Conservation (phyloP, 2,113 vertebrate species). For the Cyanistes caeruleus region DNA sequence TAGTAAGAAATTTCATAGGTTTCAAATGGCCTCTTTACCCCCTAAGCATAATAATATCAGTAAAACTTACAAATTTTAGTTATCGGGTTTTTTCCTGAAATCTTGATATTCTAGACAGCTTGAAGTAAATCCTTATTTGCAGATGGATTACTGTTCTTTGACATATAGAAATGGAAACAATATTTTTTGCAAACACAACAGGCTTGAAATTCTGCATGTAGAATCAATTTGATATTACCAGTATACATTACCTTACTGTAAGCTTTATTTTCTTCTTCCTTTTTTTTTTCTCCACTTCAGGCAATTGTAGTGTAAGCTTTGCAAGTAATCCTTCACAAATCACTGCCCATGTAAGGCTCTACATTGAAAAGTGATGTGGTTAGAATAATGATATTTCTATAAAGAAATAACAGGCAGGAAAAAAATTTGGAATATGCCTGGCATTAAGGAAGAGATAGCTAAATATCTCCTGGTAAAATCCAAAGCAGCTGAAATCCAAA, state of each 20-base stretch:
- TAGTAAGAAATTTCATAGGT: not conserved
- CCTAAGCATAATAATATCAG: not conserved
- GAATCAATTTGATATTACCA: conserved; percentile 61
- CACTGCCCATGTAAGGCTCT: conserved; percentile 2
- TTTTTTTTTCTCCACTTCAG: not conserved
- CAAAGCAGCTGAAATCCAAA: conserved; percentile 22
- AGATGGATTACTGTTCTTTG: conserved; percentile 65
- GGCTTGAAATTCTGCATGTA: conserved; percentile 55
- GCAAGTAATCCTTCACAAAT: conserved; percentile 62
- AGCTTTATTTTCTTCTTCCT: not conserved
- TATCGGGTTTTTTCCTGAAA: not conserved
- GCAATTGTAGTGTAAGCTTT: not conserved
- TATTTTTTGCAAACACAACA: conserved; percentile 59
- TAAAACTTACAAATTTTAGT: not conserved
- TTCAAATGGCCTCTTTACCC: not conserved
- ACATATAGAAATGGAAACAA: conserved; percentile 62
- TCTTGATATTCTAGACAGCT: not conserved
- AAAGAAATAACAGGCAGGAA: conserved; percentile 12
- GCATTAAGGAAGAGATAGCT: not conserved
- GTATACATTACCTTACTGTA: conserved; percentile 46
- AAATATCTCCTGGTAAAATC: conserved; percentile 36
- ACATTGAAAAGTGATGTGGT: conserved; percentile 41
- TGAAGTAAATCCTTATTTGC: conserved; percentile 43
- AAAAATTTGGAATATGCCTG: conserved; percentile 2
- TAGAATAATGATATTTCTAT: conserved; percentile 65